Evolutionary conservation across 2,888 invertebrate genomes (phyloP).

Genomic region (Neoaliturus tenellus): DNA sequence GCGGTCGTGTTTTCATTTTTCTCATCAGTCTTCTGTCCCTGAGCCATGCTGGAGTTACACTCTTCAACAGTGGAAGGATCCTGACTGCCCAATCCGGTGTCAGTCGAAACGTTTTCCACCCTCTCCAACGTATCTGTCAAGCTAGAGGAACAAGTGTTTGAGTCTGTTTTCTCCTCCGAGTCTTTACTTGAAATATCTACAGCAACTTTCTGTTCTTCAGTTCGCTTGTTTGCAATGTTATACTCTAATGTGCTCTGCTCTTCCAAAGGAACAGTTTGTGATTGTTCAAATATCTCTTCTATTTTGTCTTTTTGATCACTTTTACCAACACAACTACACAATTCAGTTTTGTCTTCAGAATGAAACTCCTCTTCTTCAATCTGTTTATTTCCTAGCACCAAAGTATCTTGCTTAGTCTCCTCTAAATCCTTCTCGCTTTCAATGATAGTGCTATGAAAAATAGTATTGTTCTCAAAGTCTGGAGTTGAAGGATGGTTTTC

Average conservation of each 20-base stretch:
- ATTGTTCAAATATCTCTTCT: background rate
- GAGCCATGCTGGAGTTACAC: background rate
- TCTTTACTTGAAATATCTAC: background rate
- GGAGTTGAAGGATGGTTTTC: background rate
- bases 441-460: slow-evolving; percentile 38
- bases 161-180: background rate
- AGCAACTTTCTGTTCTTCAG: background rate
- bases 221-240: background rate
- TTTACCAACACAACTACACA: slow-evolving; percentile 40
- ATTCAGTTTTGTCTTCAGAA: slow-evolving; percentile 51
- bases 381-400: slow-evolving; percentile 66
- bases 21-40: slow-evolving; percentile 37
- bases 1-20: background rate
- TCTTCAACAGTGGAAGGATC: slow-evolving; percentile 1
- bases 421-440: slow-evolving; percentile 18
- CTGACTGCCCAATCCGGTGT: slow-evolving; percentile 44
- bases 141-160: background rate
- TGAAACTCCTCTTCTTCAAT: slow-evolving; percentile 70
- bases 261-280: background rate
- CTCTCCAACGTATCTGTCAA: slow-evolving; percentile 4
- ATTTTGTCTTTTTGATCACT: background rate
- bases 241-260: slow-evolving; percentile 23
- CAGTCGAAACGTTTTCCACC: background rate
- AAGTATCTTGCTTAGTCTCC: background rate
- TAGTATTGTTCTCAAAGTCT: background rate